Conservation (phyloP, 2,888 invertebrate genomes). For the Oligia fasciuncula region DNA sequence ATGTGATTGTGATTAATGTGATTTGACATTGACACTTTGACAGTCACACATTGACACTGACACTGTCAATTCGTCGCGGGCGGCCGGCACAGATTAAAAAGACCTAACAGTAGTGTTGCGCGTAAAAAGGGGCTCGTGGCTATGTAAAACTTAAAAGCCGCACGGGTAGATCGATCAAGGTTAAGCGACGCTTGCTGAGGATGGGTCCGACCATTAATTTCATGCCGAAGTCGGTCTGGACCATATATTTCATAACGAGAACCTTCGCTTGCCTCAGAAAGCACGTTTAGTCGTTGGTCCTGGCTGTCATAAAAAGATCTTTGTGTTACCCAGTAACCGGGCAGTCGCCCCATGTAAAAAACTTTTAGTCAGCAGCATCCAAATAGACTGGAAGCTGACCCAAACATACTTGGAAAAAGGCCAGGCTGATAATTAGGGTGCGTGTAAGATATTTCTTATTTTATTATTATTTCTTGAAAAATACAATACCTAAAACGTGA, state of each 20-base stretch:
- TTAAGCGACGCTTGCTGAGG: background rate
- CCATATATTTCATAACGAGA: background rate
- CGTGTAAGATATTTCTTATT: too few species aligned
- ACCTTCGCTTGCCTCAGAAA: background rate
- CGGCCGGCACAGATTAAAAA: slow-evolving; percentile 8
- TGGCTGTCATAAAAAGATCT: background rate
- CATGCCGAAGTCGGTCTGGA: background rate
- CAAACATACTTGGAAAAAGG: too few species aligned
- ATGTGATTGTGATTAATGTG: too few species aligned
- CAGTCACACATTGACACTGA: too few species aligned
- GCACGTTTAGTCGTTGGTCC: too few species aligned
- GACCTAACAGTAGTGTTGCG: background rate
- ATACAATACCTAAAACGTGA: background rate
- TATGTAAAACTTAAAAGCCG: too few species aligned
- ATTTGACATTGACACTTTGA: slow-evolving; percentile 30
- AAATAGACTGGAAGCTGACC: background rate
- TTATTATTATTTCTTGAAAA: too few species aligned
- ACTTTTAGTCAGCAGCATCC: background rate
- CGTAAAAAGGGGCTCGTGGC: background rate
- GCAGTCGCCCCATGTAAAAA: background rate
- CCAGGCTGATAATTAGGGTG: too few species aligned
- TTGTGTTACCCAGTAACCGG: background rate
- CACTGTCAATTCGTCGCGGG: background rate
- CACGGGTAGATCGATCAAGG: background rate
- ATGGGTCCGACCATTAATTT: background rate